Conservation (phyloP, 2,888 invertebrate species). For the Dryocosmus kuriphilus region DNA sequence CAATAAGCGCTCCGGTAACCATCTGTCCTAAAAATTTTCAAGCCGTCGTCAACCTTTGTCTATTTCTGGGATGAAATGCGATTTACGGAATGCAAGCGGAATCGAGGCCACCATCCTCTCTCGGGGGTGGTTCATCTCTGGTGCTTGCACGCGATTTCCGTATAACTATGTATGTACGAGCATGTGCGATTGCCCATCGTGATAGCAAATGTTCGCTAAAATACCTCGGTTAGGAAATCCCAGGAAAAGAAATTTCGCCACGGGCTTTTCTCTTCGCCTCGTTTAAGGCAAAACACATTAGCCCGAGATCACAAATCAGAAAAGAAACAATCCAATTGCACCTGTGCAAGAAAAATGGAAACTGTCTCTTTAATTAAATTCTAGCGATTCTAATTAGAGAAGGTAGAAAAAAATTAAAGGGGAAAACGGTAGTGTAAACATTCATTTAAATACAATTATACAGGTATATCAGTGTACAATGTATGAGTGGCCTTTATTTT, state of each 20-base stretch:
- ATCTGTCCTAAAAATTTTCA: constrained; percentile 47
- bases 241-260: constrained; percentile 18
- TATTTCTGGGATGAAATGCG: constrained; percentile 56
- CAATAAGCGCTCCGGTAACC: background rate
- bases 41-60: constrained; percentile 52
- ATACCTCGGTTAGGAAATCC: constrained; percentile 36
- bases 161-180: constrained; percentile 40
- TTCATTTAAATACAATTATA: background rate
- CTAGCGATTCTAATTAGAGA: background rate
- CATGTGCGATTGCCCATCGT: constrained; percentile 21
- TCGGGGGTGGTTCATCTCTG: constrained; percentile 50
- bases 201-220: constrained; percentile 47
- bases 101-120: constrained; percentile 50
- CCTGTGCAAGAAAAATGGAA: constrained; percentile 11
- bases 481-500: no score
- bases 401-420: background rate
- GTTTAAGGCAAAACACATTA: constrained; percentile 9
- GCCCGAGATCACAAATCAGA: constrained; percentile 16
- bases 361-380: background rate
- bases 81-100: constrained; percentile 58
- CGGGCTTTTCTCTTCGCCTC: constrained; percentile 2
- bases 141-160: constrained; percentile 54
- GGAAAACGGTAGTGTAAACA: background rate
- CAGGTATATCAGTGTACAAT: background rate
- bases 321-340: background rate